These are phyloP conservation scores for Acronicta leporina DNA, from an alignment of 2,888 invertebrate genomes.

Conservation along the genomic window DNA sequence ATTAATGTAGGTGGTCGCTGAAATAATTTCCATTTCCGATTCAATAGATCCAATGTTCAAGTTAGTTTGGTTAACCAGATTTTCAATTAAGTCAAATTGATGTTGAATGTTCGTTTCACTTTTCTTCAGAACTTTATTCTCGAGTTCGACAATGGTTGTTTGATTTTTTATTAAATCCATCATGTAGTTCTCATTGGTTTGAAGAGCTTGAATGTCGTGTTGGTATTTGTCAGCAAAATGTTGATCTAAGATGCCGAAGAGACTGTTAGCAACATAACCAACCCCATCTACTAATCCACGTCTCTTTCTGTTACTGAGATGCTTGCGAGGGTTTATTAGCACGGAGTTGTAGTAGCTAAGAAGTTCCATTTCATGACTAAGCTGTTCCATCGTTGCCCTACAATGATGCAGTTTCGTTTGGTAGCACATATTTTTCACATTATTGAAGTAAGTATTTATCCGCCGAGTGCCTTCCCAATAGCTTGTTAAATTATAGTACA, in stretches of 20 bases:
- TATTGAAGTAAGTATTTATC: slow-evolving; percentile 1
- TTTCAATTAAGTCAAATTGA: slow-evolving; percentile 8
- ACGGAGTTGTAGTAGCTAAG: slow-evolving; percentile 14
- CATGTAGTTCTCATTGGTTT: slow-evolving; percentile 17
- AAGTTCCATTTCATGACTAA: slow-evolving; percentile 19
- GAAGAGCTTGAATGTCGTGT: slow-evolving; percentile 12
- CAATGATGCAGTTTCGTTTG: slow-evolving; percentile 7
- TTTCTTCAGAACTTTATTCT: slow-evolving; percentile 14
- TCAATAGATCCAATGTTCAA: slow-evolving; percentile 9
- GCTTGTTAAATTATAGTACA: slow-evolving; percentile 11
- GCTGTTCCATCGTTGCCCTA: slow-evolving; percentile 9
- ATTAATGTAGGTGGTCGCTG: slow-evolving; percentile 9
- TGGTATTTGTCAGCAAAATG: slow-evolving; percentile 19
- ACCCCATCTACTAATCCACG: slow-evolving; percentile 15
- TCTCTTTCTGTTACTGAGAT: slow-evolving; percentile 15
- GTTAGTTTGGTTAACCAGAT: slow-evolving; percentile 13
- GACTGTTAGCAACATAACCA: slow-evolving; percentile 14
- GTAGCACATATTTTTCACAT: slow-evolving; percentile 1
- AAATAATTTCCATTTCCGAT: slow-evolving; percentile 9
- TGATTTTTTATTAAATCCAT: slow-evolving; percentile 17
- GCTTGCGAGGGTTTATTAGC: slow-evolving; percentile 15
- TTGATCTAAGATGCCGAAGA: slow-evolving; percentile 21
- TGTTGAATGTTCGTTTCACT: slow-evolving; percentile 12
- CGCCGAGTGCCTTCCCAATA: slow-evolving; percentile 11
- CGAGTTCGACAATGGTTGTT: slow-evolving; percentile 17